Evolutionary conservation across 2,113 vertebrate species (phyloP).

Genomic region (Chunga burmeisteri): DNA sequence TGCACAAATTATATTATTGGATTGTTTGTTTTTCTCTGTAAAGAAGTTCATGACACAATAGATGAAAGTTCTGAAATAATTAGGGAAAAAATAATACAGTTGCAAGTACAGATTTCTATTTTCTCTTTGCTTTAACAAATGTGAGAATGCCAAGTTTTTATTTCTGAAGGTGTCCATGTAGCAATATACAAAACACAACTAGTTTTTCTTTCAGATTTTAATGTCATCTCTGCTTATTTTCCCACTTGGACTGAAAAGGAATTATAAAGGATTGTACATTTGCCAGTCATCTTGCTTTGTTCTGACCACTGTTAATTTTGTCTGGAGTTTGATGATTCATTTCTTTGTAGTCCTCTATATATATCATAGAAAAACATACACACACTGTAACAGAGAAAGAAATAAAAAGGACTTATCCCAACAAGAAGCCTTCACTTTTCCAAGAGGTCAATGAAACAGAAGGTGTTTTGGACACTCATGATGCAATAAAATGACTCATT

Average conservation of each 20-base stretch:
- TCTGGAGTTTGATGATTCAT: background rate
- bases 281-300: background rate
- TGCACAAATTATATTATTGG: background rate
- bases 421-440: background rate
- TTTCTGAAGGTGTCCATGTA: background rate
- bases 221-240: background rate
- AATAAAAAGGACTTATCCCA: background rate
- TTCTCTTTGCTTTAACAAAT: background rate
- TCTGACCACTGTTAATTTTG: background rate
- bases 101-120: background rate
- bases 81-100: background rate
- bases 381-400: background rate
- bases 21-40: background rate
- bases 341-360: background rate
- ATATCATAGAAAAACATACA: background rate
- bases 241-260: background rate
- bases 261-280: background rate
- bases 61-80: conserved; percentile 8
- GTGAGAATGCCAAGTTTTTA: background rate
- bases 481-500: conserved; percentile 12
- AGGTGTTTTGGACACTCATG: conserved; percentile 17
- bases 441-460: background rate
- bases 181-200: background rate
- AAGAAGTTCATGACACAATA: background rate
- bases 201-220: background rate